Conservation (phyloP, 2,888 invertebrate genomes). For the Operophtera brumata region DNA sequence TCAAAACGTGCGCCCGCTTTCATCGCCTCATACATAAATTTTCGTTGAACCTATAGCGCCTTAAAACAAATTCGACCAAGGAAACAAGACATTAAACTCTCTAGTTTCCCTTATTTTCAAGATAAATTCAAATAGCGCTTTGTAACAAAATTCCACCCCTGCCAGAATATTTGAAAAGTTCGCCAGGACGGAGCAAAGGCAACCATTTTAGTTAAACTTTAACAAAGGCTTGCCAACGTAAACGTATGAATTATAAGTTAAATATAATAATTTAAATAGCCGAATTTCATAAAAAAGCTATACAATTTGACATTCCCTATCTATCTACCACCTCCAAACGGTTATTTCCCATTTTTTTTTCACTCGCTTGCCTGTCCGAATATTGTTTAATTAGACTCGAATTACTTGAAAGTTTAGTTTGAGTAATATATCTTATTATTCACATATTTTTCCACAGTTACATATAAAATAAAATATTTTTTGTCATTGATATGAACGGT, state of each 20-base stretch:
- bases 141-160: conserved; percentile 37
- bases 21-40: no score
- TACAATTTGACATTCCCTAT: conserved; percentile 30
- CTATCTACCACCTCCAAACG: conserved; percentile 13
- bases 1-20: no score
- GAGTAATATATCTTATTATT: neutral
- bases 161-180: conserved; percentile 26
- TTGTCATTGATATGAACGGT: conserved; percentile 32
- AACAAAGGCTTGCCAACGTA: conserved; percentile 5
- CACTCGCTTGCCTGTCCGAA: neutral
- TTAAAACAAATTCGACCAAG: conserved; percentile 12
- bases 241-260: conserved; percentile 5
- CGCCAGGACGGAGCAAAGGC: conserved; percentile 46
- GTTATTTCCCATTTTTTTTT: neutral
- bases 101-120: neutral
- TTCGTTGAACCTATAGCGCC: no score
- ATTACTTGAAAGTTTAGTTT: neutral
- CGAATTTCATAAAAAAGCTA: conserved; percentile 56
- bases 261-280: conserved; percentile 37
- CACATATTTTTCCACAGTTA: conserved; percentile 3
- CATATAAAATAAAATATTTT: conserved; percentile 9
- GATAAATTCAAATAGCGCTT: conserved; percentile 19
- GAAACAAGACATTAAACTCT: conserved; percentile 22
- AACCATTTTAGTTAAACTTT: conserved; percentile 11
- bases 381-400: neutral